These are phyloP conservation scores for Mycogona germanica DNA, from an alignment of 2,888 invertebrate genomes.

Conservation along the genomic window DNA sequence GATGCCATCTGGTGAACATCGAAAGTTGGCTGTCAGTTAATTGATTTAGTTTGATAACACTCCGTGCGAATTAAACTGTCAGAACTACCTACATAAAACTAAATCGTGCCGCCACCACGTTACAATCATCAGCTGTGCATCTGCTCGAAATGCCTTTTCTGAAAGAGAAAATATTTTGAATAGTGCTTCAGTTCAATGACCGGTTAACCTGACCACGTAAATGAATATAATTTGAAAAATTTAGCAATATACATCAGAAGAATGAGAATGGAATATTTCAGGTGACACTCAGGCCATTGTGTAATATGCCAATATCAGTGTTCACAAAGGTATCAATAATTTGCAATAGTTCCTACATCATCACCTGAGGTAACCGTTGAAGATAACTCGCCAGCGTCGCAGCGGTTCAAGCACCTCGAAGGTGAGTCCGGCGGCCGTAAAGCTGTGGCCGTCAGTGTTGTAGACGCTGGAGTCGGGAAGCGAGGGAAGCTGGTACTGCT, in stretches of 20 bases:
- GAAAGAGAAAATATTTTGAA: too few species aligned
- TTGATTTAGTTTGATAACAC: too few species aligned
- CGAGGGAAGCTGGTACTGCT: slow-evolving; percentile 37
- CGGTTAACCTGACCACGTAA: too few species aligned
- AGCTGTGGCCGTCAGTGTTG: slow-evolving; percentile 28
- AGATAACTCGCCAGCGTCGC: slow-evolving; percentile 48
- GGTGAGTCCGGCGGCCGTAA: slow-evolving; percentile 37
- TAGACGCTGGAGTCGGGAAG: slow-evolving; percentile 42
- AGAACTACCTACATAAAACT: neutral
- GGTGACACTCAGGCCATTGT: neutral
- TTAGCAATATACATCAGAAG: too few species aligned
- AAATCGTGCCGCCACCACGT: neutral
- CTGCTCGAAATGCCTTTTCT: too few species aligned
- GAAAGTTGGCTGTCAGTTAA: too few species aligned
- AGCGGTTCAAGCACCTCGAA: slow-evolving; percentile 50
- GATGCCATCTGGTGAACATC: neutral
- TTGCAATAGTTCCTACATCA: neutral
- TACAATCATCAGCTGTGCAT: too few species aligned
- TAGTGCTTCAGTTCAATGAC: too few species aligned
- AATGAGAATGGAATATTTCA: too few species aligned
- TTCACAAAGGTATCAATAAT: neutral
- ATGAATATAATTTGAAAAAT: too few species aligned
- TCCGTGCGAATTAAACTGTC: neutral
- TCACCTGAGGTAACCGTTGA: slow-evolving; percentile 50
- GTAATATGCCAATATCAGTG: neutral